Percentiles rank a stretch among this genome's conserved stretches.
These are phyloP conservation scores for Sebastes elongatus DNA, from an alignment of 2,797 vertebrate genomes.

Conservation along the genomic window DNA sequence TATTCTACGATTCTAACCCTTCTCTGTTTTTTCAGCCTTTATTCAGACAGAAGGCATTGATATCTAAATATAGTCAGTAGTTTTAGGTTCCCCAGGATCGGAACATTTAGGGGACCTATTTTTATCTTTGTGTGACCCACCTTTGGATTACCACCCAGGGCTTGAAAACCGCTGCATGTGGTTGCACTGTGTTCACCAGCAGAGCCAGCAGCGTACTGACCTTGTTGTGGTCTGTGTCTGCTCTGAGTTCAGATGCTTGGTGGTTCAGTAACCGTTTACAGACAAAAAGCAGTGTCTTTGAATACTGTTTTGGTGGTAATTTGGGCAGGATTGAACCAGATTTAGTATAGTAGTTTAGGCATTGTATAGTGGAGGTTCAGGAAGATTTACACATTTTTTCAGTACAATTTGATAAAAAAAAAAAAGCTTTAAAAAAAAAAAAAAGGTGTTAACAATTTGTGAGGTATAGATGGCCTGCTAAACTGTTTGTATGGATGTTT, in stretches of 20 bases:
- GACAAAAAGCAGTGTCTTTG: neutral
- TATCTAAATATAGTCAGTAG: constrained; percentile 8
- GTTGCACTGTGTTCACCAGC: constrained; percentile 3
- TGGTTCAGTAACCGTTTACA: constrained; percentile 10
- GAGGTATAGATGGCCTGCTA: neutral
- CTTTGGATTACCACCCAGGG: constrained; percentile 47
- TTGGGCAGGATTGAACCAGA: neutral
- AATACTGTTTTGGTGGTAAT: neutral
- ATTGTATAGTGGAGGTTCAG: neutral
- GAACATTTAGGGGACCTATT: constrained; percentile 26
- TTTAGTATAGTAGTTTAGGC: neutral
- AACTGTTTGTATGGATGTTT: neutral
- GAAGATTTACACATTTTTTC: neutral
- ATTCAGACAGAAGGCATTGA: neutral
- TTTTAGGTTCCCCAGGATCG: constrained; percentile 9
- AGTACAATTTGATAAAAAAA: too few relatives aligned
- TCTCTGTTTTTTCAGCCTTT: neutral
- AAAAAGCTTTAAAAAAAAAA: too few relatives aligned
- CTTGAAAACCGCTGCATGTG: constrained; percentile 36
- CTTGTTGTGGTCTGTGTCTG: constrained; percentile 32
- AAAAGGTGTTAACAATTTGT: too few relatives aligned
- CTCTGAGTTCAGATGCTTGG: neutral
- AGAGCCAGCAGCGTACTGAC: constrained; percentile 2
- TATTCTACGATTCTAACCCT: neutral
- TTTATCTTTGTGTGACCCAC: constrained; percentile 48